These are phyloP conservation scores for Mystacornis crossleyi DNA, from an alignment of 2,113 vertebrate species.

Conservation along the genomic window DNA sequence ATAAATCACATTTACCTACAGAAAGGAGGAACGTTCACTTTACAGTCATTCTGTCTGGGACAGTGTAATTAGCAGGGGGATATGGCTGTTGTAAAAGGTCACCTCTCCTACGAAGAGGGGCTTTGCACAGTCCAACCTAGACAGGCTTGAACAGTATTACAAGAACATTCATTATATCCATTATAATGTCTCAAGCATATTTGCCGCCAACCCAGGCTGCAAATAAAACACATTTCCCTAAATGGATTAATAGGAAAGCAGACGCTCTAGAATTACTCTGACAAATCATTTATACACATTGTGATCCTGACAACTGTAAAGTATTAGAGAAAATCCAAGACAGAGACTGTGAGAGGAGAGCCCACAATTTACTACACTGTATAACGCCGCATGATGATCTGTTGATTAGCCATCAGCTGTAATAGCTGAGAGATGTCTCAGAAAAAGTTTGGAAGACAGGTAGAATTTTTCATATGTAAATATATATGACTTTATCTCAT, in stretches of 20 bases:
- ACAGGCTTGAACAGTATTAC: neutral
- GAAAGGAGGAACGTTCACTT: neutral
- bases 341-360: neutral
- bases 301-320: neutral
- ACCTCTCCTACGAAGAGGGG: neutral
- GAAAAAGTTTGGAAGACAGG: neutral
- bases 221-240: neutral
- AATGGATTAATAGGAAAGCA: neutral
- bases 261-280: neutral
- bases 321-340: neutral
- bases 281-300: neutral
- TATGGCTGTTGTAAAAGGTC: neutral
- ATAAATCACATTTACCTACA: neutral
- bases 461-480: neutral
- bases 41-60: neutral
- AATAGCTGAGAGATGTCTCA: neutral
- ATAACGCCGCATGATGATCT: neutral
- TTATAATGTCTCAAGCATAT: neutral
- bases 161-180: neutral
- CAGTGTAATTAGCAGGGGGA: conserved; percentile 3
- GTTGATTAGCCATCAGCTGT: neutral
- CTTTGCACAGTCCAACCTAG: neutral
- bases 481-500: neutral
- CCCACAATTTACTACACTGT: neutral
- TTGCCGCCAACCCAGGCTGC: neutral